Conservation (phyloP, 1,140 invertebrate species). For the Apis mellifera region Amel_HAv3.1 CM009940.2:2616501-2617000, state of each 20-base stretch:
- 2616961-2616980: background rate
- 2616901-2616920: background rate
- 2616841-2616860: background rate
- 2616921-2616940: background rate
- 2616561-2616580: background rate
- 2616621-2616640: no score
- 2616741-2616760: background rate
- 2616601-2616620: background rate
- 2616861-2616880: background rate
- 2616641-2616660: no score
- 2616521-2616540: background rate
- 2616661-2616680: no score
- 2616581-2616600: background rate
- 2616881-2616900: background rate
- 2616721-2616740: no score
- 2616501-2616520: background rate
- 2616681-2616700: no score
- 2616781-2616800: background rate
- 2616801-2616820: background rate
- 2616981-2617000: constrained; percentile 22
- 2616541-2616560: background rate
- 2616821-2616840: background rate
- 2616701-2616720: no score
- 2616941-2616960: background rate
- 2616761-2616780: background rate